Evolutionary conservation across 2,797 vertebrate genomes (phyloP).

Genomic region (Arctocebus calabarensis): DNA sequence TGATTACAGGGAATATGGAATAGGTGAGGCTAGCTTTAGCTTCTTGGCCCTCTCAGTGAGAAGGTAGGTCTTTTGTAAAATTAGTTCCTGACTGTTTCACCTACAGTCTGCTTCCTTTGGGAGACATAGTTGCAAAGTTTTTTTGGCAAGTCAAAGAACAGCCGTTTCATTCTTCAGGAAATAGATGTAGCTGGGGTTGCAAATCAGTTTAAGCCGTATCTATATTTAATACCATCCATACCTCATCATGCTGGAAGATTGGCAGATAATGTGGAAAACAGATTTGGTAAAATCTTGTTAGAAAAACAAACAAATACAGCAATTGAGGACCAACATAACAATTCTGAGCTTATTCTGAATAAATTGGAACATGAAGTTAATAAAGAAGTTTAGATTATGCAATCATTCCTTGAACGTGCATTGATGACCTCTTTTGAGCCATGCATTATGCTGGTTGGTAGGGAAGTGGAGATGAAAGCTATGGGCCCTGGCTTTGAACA

Average conservation of each 20-base stretch:
- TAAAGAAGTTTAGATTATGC: background rate
- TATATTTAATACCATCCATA: background rate
- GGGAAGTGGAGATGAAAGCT: background rate
- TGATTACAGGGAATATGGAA: background rate
- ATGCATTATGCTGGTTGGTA: background rate
- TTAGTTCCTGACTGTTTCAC: background rate
- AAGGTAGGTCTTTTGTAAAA: background rate
- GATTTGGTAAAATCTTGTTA: background rate
- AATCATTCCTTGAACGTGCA: background rate
- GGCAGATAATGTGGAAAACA: background rate
- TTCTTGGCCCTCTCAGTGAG: background rate
- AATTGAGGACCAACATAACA: background rate
- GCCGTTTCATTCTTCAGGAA: conserved; percentile 3
- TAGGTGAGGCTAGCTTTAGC: background rate
- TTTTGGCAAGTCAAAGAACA: conserved; percentile 18
- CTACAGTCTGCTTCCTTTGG: background rate
- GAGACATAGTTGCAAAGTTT: background rate
- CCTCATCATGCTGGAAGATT: background rate
- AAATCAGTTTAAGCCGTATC: background rate
- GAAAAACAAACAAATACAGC: background rate
- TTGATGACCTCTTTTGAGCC: background rate
- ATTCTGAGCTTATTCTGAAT: conserved; percentile 10
- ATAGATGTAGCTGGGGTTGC: background rate
- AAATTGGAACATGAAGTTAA: background rate
- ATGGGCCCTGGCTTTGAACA: background rate